Conservation (phyloP, 2,888 invertebrate species). For the Eustalomyia histrio region DNA sequence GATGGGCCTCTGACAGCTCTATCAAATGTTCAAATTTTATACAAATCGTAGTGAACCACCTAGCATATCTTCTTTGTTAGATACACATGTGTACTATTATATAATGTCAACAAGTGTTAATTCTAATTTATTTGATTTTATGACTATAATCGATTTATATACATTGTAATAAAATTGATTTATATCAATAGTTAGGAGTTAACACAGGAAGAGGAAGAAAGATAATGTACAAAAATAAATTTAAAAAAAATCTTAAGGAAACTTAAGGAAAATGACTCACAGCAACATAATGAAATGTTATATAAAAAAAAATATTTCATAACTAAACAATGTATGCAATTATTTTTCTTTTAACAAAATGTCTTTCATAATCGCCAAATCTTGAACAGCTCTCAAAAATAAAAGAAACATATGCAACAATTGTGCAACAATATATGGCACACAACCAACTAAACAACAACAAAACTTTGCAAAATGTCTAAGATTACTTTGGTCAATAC, state of each 20-base stretch:
- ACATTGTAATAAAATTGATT: conserved; percentile 31
- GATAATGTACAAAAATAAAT: conserved; percentile 24
- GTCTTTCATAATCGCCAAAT: conserved; percentile 52
- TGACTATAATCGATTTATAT: conserved; percentile 51
- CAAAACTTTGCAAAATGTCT: neutral
- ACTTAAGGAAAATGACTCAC: neutral
- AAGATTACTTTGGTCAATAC: conserved; percentile 19
- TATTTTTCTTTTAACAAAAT: conserved; percentile 37
- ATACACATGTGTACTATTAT: conserved; percentile 38
- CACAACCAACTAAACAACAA: neutral
- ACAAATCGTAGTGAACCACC: no score
- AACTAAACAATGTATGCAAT: conserved; percentile 36
- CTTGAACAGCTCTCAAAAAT: conserved; percentile 8
- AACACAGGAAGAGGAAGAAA: conserved; percentile 25
- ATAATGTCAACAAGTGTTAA: conserved; percentile 54
- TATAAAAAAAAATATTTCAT: conserved; percentile 23
- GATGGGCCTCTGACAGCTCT: no score
- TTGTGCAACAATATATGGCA: conserved; percentile 45
- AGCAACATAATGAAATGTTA: neutral
- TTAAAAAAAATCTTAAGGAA: neutral
- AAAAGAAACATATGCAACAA: conserved; percentile 41
- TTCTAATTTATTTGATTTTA: conserved; percentile 58
- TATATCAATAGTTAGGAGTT: conserved; percentile 28
- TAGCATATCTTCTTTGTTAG: no score
- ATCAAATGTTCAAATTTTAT: no score